A percentile compares a stretch with the other conserved stretches of the same genome.
Conservation (phyloP, 2,888 invertebrate genomes). For the Rhamphomyia laevipes region DNA sequence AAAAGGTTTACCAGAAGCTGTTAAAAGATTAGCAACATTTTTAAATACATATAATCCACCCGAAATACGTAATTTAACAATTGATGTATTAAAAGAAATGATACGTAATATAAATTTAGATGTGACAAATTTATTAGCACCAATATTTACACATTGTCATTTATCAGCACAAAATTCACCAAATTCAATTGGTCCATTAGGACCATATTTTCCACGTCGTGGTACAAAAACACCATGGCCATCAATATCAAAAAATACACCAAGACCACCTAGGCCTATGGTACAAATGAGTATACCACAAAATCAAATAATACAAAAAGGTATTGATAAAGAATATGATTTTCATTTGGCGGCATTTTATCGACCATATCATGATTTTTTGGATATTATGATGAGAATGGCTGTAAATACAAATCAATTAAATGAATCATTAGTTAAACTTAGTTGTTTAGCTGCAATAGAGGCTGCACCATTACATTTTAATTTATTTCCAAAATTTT, state of each 20-base stretch:
- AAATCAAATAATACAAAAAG: constrained; percentile 51
- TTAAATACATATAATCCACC: constrained; percentile 82
- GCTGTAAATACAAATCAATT: constrained; percentile 81
- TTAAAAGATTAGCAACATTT: constrained; percentile 74
- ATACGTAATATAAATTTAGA: constrained; percentile 35
- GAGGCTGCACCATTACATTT: constrained; percentile 83
- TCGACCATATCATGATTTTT: constrained; percentile 78
- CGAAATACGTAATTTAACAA: constrained; percentile 66
- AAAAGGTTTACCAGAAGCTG: constrained; percentile 80
- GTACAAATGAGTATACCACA: constrained; percentile 76
- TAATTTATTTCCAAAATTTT: constrained; percentile 80
- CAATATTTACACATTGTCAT: constrained; percentile 76
- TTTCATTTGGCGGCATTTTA: constrained; percentile 64
- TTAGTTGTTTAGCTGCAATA: constrained; percentile 81
- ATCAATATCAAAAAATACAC: constrained; percentile 47
- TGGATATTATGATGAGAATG: constrained; percentile 73
- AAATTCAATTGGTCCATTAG: constrained; percentile 51
- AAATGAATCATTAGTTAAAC: constrained; percentile 70
- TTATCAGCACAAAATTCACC: constrained; percentile 64
- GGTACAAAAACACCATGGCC: constrained; percentile 46
- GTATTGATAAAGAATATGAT: constrained; percentile 67
- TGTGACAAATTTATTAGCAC: constrained; percentile 64
- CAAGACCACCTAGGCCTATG: constrained; percentile 63
- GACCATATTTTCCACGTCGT: constrained; percentile 65
- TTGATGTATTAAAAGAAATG: constrained; percentile 47